Evolutionary conservation across 2,888 invertebrate genomes (phyloP).

Genomic region (Crocallis elinguaria): DNA sequence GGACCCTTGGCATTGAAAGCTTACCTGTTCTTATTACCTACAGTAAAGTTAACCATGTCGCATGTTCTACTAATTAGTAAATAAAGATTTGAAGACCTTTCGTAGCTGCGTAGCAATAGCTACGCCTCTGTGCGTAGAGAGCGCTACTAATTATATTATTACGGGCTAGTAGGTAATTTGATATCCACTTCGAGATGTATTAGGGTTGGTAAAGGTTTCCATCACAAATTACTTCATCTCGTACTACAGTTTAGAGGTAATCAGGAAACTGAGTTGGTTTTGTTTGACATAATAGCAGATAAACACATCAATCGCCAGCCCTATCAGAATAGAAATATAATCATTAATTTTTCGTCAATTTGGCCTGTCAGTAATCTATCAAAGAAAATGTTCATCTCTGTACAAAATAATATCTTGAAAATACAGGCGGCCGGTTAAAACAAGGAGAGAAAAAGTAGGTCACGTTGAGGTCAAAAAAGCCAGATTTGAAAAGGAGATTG

Average conservation of each 20-base stretch:
- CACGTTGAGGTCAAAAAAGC: neutral
- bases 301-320: too few relatives aligned
- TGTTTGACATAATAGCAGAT: too few relatives aligned
- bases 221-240: too few relatives aligned
- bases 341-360: too few relatives aligned
- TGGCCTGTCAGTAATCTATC: too few relatives aligned
- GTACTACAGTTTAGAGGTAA: too few relatives aligned
- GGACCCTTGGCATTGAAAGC: slow-evolving; percentile 43
- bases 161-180: neutral
- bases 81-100: slow-evolving; percentile 21
- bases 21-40: slow-evolving; percentile 38
- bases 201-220: neutral
- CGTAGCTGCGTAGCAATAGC: slow-evolving; percentile 32
- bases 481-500: neutral
- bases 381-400: too few relatives aligned
- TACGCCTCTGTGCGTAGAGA: slow-evolving; percentile 15
- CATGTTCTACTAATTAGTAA: slow-evolving; percentile 14
- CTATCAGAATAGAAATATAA: too few relatives aligned
- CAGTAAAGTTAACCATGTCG: slow-evolving; percentile 4
- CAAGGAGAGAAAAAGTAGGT: neutral
- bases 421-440: neutral
- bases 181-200: neutral
- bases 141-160: neutral
- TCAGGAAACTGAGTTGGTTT: too few relatives aligned
- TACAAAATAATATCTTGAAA: too few relatives aligned